These are phyloP conservation scores for Tinamus major DNA, from an alignment of 2,797 vertebrate species.

Conservation along the genomic window DNA sequence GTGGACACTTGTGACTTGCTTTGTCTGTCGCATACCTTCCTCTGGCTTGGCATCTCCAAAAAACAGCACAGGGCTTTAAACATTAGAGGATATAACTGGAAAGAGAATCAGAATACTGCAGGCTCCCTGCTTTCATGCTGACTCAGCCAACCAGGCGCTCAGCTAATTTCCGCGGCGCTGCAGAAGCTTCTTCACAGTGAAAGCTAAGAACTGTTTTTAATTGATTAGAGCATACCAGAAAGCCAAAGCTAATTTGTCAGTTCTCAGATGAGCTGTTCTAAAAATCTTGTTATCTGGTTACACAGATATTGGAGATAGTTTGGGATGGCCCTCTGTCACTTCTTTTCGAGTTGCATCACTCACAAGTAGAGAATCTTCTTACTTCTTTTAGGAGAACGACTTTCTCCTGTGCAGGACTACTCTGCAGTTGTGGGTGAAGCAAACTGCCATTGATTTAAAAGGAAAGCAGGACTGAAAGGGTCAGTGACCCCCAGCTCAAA, in stretches of 20 bases:
- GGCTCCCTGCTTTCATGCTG: not conserved
- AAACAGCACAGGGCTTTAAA: not conserved
- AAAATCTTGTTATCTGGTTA: not conserved
- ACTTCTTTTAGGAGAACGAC: not conserved
- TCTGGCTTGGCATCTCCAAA: not conserved
- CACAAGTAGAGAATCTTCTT: not conserved
- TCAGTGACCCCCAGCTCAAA: not conserved
- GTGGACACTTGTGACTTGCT: not conserved
- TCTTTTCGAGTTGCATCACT: not conserved
- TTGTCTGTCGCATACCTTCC: not conserved
- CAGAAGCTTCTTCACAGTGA: not conserved
- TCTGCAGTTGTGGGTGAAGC: not conserved
- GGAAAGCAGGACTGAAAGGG: constrained; percentile 35
- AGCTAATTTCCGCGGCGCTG: not conserved
- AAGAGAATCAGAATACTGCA: accelerated
- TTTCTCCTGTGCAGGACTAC: not conserved
- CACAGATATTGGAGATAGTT: not conserved
- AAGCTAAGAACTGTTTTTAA: constrained; percentile 17
- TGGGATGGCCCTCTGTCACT: not conserved
- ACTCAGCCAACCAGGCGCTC: constrained; percentile 3
- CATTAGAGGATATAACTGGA: not conserved
- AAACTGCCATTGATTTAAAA: not conserved
- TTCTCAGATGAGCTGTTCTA: constrained; percentile 31
- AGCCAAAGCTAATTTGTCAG: constrained; percentile 25
- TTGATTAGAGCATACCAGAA: constrained; percentile 31